Percentiles rank a stretch among this genome's conserved stretches.
phyloP scores from a whole-genome alignment of 2,888 invertebrate genomes.

The Drosophila merina region DNA sequence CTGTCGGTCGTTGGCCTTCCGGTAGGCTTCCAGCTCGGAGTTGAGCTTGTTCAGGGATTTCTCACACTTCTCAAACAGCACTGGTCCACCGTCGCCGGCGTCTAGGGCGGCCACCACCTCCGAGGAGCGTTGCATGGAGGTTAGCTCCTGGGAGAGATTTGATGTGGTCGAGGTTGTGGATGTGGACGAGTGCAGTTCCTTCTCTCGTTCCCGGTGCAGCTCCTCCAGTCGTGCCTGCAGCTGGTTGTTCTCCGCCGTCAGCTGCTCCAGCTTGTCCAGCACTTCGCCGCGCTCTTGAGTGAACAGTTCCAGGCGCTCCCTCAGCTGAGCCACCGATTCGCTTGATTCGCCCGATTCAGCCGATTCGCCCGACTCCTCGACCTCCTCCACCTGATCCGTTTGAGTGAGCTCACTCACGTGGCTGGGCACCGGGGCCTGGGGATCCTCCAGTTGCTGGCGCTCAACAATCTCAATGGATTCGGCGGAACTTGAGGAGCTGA shows the following conservation, averaged over 20 bases:
- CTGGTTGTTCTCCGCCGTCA: slow-evolving; percentile 87
- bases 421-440: slow-evolving; percentile 32
- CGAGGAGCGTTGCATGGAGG: slow-evolving; percentile 79
- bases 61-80: slow-evolving; percentile 80
- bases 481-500: slow-evolving; percentile 90
- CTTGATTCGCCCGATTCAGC: slow-evolving; percentile 68
- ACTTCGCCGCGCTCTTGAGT: slow-evolving; percentile 89
- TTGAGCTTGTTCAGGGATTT: slow-evolving; percentile 80
- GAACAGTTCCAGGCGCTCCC: slow-evolving; percentile 88
- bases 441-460: slow-evolving; percentile 86
- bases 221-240: slow-evolving; percentile 81
- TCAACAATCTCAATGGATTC: slow-evolving; percentile 91
- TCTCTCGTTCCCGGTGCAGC: slow-evolving; percentile 84
- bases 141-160: slow-evolving; percentile 78
- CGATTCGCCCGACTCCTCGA: slow-evolving; percentile 70
- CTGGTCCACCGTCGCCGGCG: slow-evolving; percentile 59
- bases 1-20: slow-evolving; percentile 82
- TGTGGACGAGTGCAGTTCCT: slow-evolving; percentile 74
- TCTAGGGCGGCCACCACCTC: slow-evolving; percentile 79
- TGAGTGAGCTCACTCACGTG: slow-evolving; percentile 78
- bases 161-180: slow-evolving; percentile 57
- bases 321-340: slow-evolving; percentile 86
- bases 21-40: slow-evolving; percentile 82
- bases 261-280: slow-evolving; percentile 88
- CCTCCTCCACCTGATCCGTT: slow-evolving; percentile 52